Base-by-base conservation (phyloP, 2,888 invertebrate genomes). In the Agrotis clavis region DNA sequence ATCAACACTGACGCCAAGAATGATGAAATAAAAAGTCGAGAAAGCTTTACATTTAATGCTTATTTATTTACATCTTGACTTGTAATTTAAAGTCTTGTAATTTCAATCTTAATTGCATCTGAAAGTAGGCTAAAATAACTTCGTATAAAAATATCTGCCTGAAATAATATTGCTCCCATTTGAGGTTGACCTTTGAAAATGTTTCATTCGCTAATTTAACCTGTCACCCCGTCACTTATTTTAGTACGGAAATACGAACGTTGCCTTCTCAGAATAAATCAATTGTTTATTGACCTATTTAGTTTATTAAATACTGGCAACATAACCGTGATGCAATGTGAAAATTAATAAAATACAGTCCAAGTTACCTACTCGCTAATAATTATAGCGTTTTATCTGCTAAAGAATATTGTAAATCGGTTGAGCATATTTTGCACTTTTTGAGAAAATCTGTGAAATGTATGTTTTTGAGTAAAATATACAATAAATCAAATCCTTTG, bases 191-290 rank as follows among this genome's bases (percentile, higher is more conserved):
- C 50, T 79, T 65, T 71, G 41, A 47, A 56, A 71, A 77, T 57
- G 14, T 71, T 77, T 65, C 71, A 66, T 57, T 82, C 53, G 61
- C 48, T 51, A 67, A 71, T 61, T 57, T 59, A 75, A 69, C 66
- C 61, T 45, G 57, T 81, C 70, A 77, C 69, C 57, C 45, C 56
- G 61, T 60, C 70, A 70, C 30, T 81, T 75, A 57, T 69, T 69
- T 67, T 47, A n/a, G 45, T 47, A 47, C 63, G 25, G 59, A 77
- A 66, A 69, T 54, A 48, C 57, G 30, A 74, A 57, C 41, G 7
- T 19, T 57, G 48, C 25, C 30, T 51, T 68, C 81, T 53, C 19
- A 16, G 48, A 75, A 57, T 62, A 48, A 67, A 68, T 60, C 18
- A 61, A 78, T 51, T 77, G 54, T 67, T 48, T 64, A 25, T 61